Evolutionary conservation across 2,888 invertebrate genomes (phyloP), one percentile per base, ranked within the genome.

Genomic region (Drosophila birchii): DNA sequence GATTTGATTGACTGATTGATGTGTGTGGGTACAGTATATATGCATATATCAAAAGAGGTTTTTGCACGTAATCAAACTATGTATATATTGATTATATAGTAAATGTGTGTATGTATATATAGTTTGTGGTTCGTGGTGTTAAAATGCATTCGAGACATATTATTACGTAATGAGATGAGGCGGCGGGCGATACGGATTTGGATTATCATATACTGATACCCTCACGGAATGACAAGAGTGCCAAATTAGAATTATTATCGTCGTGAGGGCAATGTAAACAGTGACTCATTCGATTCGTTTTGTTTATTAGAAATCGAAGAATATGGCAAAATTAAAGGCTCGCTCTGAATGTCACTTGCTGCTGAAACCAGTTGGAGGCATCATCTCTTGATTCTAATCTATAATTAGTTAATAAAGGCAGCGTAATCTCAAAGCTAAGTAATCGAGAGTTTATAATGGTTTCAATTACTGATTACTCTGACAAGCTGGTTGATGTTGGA

Each of bases 141-240:
- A 86, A 81, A 86, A 86, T 86, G 86, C 86, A 77, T 76, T 75
- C 76, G 81, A 79, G 81, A 88, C 78, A 86, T 80, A 88, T 88
- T 86, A 86, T 84, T 86, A 88, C 86, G 80, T 88, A 80, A 85
- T 86, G 86, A 86, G 80, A 86, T 86, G 86, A 86, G 88, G 88
- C 88, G 86, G 68, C 57, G 71, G 86, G 82, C 88, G 88, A 88
- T 86, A 81, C 81, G 80, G 74, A 61, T 68, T 75, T 69, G 61
- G 41, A 61, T 70, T 60, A 68, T 75, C 57, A 76, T 67, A 57
- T 57, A 62, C 59, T 61, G 16, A 18, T 51, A 18, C 55, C 70
- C 81, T 75, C 59, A 75, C 77, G 79, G 78, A 58, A 44, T 11
- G 32, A 47, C 49, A 36, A 36, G 29, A 47, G 20, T 26, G 26